phyloP scores from a whole-genome alignment of 2,797 vertebrate species.

The Spatula versicolor region DNA sequence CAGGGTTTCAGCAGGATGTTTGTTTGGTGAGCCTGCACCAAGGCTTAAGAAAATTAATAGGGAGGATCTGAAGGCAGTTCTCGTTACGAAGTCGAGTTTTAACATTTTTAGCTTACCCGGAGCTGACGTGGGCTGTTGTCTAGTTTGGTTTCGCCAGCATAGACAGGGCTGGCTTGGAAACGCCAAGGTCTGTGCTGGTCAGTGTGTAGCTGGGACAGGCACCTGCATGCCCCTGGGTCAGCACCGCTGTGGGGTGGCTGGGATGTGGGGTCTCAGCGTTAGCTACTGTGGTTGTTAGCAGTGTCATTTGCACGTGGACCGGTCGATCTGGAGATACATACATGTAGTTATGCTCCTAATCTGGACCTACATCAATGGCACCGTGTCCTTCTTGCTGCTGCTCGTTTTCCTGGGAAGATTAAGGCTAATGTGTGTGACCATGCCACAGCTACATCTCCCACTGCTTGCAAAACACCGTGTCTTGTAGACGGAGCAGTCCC shows the following conservation, averaged over 20 bases:
- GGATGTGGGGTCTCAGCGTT: background rate
- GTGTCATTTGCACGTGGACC: background rate
- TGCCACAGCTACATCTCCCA: background rate
- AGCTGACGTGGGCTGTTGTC: background rate
- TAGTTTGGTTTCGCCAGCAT: background rate
- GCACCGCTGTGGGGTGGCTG: no score
- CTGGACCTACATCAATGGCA: background rate
- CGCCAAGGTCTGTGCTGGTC: background rate
- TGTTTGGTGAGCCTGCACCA: background rate
- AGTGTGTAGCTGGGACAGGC: background rate
- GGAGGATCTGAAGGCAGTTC: background rate
- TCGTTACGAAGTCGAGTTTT: background rate
- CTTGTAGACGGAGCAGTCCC: background rate
- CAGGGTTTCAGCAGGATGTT: background rate
- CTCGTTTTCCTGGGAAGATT: background rate
- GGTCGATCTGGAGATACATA: fast-evolving
- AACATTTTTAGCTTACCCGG: background rate
- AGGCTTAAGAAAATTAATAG: background rate
- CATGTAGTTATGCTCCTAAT: background rate
- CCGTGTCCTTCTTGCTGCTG: background rate
- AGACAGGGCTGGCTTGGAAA: background rate
- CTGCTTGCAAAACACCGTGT: background rate
- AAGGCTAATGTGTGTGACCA: background rate
- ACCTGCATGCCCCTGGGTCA: background rate
- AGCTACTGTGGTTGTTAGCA: background rate